Evolutionary conservation across 2,797 vertebrate species (phyloP), one percentile per base, ranked within the genome.

Genomic region (Mus caroli): DNA sequence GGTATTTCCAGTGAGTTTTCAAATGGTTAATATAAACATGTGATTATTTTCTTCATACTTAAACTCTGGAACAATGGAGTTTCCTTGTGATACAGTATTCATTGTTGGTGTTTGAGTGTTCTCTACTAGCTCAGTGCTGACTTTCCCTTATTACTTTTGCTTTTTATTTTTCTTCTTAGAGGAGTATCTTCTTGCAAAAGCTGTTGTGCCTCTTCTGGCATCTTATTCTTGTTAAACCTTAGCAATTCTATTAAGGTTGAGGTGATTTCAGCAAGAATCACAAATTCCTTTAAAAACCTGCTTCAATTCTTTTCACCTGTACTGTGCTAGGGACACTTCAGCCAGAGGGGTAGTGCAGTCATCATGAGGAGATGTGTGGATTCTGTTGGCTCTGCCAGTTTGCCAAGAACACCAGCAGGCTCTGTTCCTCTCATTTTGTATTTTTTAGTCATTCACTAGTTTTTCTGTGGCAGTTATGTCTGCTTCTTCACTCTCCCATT

Each of bases 371-470:
- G 26, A 85, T 69, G 7, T 24, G 46, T 76, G 58, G 28, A 84
- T 80, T 75, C 56, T 60, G 31, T 60, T 56, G 24, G 12, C 13
- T 58, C 28, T 12, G 4, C 8, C 92, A 37, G 62, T 37, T 95
- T 80, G 22, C 34, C 71, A 60, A 62, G 12, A 24, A 28, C 1
- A 31, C 54, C 20, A 73, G 12, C 5, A 54, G 40, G 19, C n/a
- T 60, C 52, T 84, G 6, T n/a, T 88, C 60, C 50, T 46, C 31
- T 79, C 11, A 75, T 37, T 87, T 95, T 96, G 90, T 43, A 75
- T 92, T 83, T 83, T 67, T 62, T 10, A 31, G 69, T 24, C 46
- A 3, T 46, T 88, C 34, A 54, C 40, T 24, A 79, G 34, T 43
- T 34, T 75, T 28, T 84, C 71, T 90, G 11, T 10, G 6, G 58